phyloP scores from a whole-genome alignment of 2,888 invertebrate genomes.

The Lissonota sp. region DNA sequence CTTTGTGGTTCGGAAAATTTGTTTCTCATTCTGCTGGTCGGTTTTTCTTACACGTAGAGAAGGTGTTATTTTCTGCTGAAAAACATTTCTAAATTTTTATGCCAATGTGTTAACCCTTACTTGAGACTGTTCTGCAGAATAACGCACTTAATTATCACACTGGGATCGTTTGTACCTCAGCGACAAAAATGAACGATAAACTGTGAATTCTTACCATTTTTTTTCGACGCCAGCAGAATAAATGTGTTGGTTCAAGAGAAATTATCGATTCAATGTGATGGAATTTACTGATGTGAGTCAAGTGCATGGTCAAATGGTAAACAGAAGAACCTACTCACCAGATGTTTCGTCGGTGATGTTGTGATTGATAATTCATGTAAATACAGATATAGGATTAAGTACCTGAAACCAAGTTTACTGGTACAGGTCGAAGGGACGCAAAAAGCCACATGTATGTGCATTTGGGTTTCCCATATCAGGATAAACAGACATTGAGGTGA shows the following conservation, averaged over 20 bases:
- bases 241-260: background rate
- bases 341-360: background rate
- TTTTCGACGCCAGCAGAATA: background rate
- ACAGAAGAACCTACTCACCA: background rate
- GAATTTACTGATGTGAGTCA: background rate
- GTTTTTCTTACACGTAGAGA: too few species aligned
- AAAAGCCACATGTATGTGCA: conserved; percentile 27
- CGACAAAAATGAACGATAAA: too few species aligned
- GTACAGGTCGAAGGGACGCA: conserved; percentile 34
- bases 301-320: conserved; percentile 6
- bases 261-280: background rate
- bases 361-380: background rate
- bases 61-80: too few species aligned
- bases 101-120: too few species aligned
- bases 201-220: background rate
- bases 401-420: conserved; percentile 27
- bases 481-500: conserved; percentile 6
- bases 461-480: background rate
- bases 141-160: too few species aligned
- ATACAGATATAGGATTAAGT: conserved; percentile 3
- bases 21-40: too few species aligned
- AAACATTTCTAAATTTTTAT: too few species aligned
- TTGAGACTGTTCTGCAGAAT: too few species aligned
- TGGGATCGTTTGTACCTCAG: too few species aligned
- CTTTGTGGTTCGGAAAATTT: too few species aligned